A percentile compares a stretch with the other conserved stretches of the same genome.
Evolutionary conservation across 1,140 invertebrate species (phyloP).

Genomic region (Plutomurus gul): DNA sequence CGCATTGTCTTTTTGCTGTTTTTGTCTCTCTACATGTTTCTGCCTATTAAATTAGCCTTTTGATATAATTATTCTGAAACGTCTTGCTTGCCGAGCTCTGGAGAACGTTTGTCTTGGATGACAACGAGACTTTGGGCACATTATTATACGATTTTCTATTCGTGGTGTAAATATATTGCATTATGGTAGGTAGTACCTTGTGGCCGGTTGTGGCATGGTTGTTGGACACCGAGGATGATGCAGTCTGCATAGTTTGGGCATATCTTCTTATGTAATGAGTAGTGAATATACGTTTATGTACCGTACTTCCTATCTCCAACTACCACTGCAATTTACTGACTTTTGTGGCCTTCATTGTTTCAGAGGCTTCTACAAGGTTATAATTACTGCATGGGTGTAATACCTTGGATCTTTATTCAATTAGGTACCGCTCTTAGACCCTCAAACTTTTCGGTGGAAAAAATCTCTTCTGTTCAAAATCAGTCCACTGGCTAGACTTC

Average conservation of each 20-base stretch:
- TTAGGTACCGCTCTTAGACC: background rate
- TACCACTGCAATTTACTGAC: no score
- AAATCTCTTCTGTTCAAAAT: background rate
- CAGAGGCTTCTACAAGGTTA: background rate
- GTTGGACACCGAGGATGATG: no score
- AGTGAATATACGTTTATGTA: no score
- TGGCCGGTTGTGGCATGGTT: no score
- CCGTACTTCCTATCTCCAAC: no score
- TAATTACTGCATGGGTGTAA: background rate
- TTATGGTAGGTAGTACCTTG: no score
- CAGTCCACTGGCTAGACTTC: no score
- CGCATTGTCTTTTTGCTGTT: background rate
- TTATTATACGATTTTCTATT: background rate
- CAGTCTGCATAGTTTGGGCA: no score
- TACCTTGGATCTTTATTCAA: background rate
- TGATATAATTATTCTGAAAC: conserved; percentile 4
- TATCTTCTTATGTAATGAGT: no score
- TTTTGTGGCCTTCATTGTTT: background rate
- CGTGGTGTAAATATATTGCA: no score
- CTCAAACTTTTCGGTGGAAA: background rate
- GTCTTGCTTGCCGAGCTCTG: background rate
- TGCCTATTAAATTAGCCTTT: background rate
- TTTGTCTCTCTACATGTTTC: background rate
- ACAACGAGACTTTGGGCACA: background rate
- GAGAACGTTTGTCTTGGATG: background rate